Base-by-base conservation (phyloP, 2,888 invertebrate species). In the Chymomyza amoena region DNA sequence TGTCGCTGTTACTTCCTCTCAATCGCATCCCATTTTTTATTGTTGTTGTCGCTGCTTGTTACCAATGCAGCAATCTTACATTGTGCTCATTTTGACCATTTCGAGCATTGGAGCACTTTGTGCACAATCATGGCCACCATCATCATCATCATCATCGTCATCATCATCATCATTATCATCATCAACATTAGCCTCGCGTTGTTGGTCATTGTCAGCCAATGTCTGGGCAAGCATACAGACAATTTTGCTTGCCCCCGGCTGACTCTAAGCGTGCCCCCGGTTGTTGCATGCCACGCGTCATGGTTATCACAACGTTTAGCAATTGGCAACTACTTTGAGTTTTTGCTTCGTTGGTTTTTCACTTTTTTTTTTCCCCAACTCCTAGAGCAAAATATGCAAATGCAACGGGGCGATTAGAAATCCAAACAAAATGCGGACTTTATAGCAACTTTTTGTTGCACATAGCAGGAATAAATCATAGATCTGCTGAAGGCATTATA, bases 241-340 rank as follows among this genome's bases (percentile, higher is more conserved):
- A 45, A 45, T 13, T 45, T 45, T 1, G 39, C 39, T 10, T 39
- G 39, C 39, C 39, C 13, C 13, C 13, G 39, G 39, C 39, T 39
- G 39, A 39, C 39, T 39, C 39, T 9, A 13, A 13, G 39, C 39
- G 13, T 45, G 39, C 39, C 39, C 39, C 39, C 39, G 4, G 39
- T 32, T 59, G 25, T 59, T 59, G 59, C 39, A 7, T 16, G 72
- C 45, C 45, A 68, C 73, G 57, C 61, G 20, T 18, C 51, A 51
- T 6, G 61, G 39, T 45, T 52, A 66, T 51, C 51, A 61, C 69
- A 75, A 78, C 78, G 75, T 68, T 76, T 67, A 67, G 70, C 77
- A 77, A 77, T 77, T 77, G 78, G 76, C 78, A 70, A 56, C 61
- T 57, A 51, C 78, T 78, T 78, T 64, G 66, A 75, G 70, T 78